These are phyloP conservation scores for Sander lucioperca DNA, from an alignment of 2,113 vertebrate genomes.

Conservation along the genomic window DNA sequence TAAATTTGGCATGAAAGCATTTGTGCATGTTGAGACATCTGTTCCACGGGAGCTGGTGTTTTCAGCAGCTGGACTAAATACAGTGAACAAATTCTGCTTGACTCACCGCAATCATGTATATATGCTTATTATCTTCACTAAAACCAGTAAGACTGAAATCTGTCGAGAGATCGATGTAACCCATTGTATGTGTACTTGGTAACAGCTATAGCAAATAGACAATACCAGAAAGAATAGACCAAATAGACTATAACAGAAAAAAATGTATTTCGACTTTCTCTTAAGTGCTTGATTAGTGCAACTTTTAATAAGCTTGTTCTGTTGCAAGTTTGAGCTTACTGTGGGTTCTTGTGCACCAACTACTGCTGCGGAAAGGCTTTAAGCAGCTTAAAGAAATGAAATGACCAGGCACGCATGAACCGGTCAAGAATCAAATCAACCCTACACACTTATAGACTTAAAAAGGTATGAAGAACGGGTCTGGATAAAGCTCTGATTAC, in stretches of 20 bases:
- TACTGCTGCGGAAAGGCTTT: background rate
- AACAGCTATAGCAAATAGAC: too few species aligned
- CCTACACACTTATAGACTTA: background rate
- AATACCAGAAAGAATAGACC: too few species aligned
- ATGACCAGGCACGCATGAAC: background rate
- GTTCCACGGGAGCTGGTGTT: background rate
- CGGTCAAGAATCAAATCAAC: background rate
- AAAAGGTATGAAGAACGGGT: background rate
- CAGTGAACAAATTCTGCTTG: background rate
- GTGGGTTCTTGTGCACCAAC: background rate
- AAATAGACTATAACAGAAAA: too few species aligned
- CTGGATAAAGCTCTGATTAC: background rate
- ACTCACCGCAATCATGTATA: background rate
- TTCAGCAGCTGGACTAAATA: background rate
- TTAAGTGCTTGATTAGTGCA: background rate
- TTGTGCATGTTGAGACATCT: background rate
- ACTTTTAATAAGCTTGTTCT: background rate
- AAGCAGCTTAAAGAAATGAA: background rate
- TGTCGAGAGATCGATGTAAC: background rate
- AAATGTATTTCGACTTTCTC: background rate
- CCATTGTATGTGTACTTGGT: background rate
- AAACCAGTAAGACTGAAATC: background rate
- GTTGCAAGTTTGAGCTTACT: background rate
- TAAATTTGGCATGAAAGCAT: background rate
- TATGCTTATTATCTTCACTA: background rate